Base-by-base conservation (phyloP, 2,797 vertebrate species). In the Leptodactylus fallax region DNA sequence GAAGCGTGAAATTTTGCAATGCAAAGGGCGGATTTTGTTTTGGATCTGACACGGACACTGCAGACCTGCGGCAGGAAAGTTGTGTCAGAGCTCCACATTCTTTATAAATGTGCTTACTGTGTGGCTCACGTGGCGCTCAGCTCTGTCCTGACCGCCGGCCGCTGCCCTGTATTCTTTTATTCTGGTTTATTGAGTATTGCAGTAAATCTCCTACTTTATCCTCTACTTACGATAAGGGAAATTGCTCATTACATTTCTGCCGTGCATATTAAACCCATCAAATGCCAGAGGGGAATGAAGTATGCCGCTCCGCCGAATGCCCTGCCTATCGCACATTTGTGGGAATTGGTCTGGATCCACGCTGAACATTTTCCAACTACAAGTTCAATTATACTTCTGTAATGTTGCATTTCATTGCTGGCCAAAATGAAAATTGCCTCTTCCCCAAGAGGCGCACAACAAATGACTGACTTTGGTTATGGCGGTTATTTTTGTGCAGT, bases 191-290 rank as follows among this genome's bases (percentile, higher is more conserved):
- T 49, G 45, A 69, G 58, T 17, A 5, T 53, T 79, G 67, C 47
- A 74, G n/a, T 47, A 85, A 88, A 88, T 36, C 14, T 23, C 16
- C 13, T 9, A 56, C 53, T 61, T 83, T 16, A 69, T 69, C 63
- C 84, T 67, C 27, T 55, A 12, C 17, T 36, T 83, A 23, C 16
- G 21, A 69, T 23, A 58, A 79, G 60, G 72, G 74, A 87, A 87
- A 79, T 69, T 58, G n/a, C 61, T 87, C 81, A 79, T 79, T 87
- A 78, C 55, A 45, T 69, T 65, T 60, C 47, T 47, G 11, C 45
- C 9, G 49, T 71, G 51, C 53, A 69, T 71, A 79, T 79, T 83
- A 87, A 67, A 78, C 61, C 74, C 7, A 6, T 56, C 8, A 12
- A 78, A 36, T 21, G 60, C 81, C 10, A 36, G 49, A 79, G 72